These are phyloP conservation scores for Hyperoplus lanceolatus DNA, from an alignment of 2,797 vertebrate genomes.

Conservation along the genomic window DNA sequence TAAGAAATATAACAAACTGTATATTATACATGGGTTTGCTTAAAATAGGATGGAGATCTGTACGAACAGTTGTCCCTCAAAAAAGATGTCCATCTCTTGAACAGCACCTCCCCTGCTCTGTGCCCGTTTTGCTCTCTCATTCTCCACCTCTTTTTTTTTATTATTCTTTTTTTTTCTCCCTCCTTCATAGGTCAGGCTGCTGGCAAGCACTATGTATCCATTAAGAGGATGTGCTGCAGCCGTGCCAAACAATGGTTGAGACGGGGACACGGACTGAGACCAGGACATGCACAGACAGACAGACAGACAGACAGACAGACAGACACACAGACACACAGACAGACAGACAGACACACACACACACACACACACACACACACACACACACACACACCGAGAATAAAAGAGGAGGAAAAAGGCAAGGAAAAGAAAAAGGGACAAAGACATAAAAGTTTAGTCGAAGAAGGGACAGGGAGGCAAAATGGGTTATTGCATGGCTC, in stretches of 20 bases:
- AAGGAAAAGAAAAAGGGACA: slow-evolving; percentile 13
- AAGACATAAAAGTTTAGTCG: slow-evolving; percentile 35
- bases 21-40: neutral
- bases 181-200: slow-evolving; percentile 56
- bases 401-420: slow-evolving; percentile 10
- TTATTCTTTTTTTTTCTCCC: slow-evolving; percentile 1
- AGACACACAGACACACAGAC: neutral
- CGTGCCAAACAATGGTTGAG: slow-evolving; percentile 28
- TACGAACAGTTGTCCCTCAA: neutral
- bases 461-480: slow-evolving; percentile 50
- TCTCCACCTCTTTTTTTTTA: neutral
- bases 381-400: neutral
- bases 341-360: neutral
- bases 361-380: neutral
- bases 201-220: slow-evolving; percentile 64
- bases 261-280: slow-evolving; percentile 8
- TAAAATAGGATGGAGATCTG: neutral
- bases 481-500: slow-evolving; percentile 45
- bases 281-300: slow-evolving; percentile 15
- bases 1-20: slow-evolving; percentile 19
- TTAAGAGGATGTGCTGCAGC: slow-evolving; percentile 41
- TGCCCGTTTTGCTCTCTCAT: neutral
- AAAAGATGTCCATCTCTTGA: slow-evolving; percentile 1
- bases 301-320: neutral
- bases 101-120: neutral